Base-by-base conservation (phyloP, 2,797 vertebrate genomes). In the Lacerta bilineata region DNA sequence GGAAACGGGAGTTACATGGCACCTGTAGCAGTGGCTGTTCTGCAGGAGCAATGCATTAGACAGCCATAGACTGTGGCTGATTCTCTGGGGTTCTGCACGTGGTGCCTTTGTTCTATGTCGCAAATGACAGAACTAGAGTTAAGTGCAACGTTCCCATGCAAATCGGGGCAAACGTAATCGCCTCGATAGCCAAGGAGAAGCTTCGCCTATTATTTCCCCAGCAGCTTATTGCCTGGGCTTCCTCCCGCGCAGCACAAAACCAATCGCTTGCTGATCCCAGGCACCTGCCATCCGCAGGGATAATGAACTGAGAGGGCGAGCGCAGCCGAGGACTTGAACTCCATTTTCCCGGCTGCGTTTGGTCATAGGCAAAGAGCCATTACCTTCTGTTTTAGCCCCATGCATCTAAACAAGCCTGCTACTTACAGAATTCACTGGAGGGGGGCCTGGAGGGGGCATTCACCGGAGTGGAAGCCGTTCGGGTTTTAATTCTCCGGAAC, bases 391-490 rank as follows among this genome's bases (percentile, higher is more conserved):
- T 41, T 84, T 17, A 68, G 90, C 90, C 85, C 85, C 90, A 86
- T 83, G 90, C 89, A 41, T 13, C 55, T 64, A 79, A 93, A 84
- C 88, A 64, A 15, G 90, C 50, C 59, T 81, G 69, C 91, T 94
- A 98, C 99, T 97, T 97, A 99, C 99, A 96, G 96, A 99, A 99
- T 96, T 99, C 99, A 93, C 99, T 99, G 92, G 99, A 99, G 33
- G 99, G 99, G 5, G 99, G 99, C 17, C 99, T 97, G 87, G 99
- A 99, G 81, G 99, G 98, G 10, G 98, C 98, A 98, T 97, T 99
- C 96, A 99, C 99, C 0, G 99, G 99, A 15, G 99, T 99, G 86
- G 99, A 98, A 46, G 99, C 98, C 0, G 99, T 99, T 68, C 99
- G 98, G 13, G 99, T 99, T 97, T 99, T 99, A 95, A 99, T 99